phyloP scores from a whole-genome alignment of 2,113 vertebrate genomes.

The Heterochromis multidens region DNA sequence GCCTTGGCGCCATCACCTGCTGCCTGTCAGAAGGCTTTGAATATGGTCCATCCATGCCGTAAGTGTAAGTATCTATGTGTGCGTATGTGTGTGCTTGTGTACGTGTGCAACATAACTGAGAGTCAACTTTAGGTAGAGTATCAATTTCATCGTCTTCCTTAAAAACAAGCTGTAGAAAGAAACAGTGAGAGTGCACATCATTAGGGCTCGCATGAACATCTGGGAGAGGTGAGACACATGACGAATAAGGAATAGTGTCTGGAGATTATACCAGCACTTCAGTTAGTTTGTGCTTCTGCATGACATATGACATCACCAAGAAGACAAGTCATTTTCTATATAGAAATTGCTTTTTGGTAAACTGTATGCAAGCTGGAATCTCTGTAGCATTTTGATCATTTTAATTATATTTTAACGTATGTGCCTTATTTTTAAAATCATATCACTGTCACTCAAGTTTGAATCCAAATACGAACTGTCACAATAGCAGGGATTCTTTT shows the following conservation, averaged over 20 bases:
- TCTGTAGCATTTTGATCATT: background rate
- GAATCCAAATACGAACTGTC: constrained; percentile 17
- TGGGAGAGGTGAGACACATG: constrained; percentile 44
- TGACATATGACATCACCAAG: background rate
- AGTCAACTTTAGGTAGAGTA: constrained; percentile 22
- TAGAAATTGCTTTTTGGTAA: constrained; percentile 17
- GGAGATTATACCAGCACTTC: constrained; percentile 11
- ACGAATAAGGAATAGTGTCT: constrained; percentile 38
- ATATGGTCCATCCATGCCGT: constrained; percentile 42
- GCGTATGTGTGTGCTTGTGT: background rate
- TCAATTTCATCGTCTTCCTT: background rate
- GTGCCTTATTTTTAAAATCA: background rate
- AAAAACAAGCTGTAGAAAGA: background rate
- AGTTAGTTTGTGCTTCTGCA: constrained; percentile 22
- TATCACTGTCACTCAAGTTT: constrained; percentile 21
- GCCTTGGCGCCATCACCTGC: constrained; percentile 70
- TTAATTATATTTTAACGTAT: background rate
- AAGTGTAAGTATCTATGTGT: constrained; percentile 25
- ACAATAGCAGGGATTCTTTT: background rate
- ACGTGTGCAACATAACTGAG: constrained; percentile 15
- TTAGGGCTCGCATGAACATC: constrained; percentile 49
- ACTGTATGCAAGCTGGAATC: background rate
- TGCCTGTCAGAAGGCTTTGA: constrained; percentile 65
- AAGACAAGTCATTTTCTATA: background rate
- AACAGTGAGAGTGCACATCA: constrained; percentile 21